phyloP scores from a whole-genome alignment of 2,113 vertebrate species.

The Pandion haliaetus region DNA sequence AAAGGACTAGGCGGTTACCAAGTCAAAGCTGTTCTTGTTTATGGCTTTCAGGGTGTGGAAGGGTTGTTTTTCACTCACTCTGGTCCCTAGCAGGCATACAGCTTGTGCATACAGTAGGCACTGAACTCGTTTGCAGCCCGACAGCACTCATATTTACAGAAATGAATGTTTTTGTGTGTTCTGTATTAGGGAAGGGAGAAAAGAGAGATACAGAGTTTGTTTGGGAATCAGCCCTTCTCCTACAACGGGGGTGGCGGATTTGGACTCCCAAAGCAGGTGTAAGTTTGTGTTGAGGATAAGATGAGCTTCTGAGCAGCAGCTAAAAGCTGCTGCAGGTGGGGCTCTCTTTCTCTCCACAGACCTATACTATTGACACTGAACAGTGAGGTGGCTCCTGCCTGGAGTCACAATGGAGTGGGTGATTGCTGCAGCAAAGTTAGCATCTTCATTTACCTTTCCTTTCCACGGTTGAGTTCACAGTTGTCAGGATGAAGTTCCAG shows the following conservation, averaged over 20 bases:
- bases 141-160: not conserved
- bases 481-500: not conserved
- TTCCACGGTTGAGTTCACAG: not conserved
- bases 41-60: not conserved
- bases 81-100: not conserved
- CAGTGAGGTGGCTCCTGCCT: not conserved
- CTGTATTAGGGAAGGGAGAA: not conserved
- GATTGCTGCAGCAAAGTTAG: not conserved
- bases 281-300: not conserved
- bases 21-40: not conserved
- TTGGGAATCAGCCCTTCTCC: not conserved
- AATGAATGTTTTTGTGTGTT: not conserved
- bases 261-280: not conserved
- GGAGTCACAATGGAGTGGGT: not conserved
- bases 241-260: fast-evolving
- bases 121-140: not conserved
- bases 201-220: not conserved
- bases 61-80: not conserved
- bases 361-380: too few relatives aligned
- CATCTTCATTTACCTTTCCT: not conserved
- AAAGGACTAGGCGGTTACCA: not conserved
- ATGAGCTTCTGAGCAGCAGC: not conserved
- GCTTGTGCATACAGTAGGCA: not conserved
- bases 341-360: not conserved
- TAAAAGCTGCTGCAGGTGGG: not conserved